Evolutionary conservation across 2,888 invertebrate species (phyloP), one percentile per base, ranked within the genome.

Genomic region (Oithona nana): DNA sequence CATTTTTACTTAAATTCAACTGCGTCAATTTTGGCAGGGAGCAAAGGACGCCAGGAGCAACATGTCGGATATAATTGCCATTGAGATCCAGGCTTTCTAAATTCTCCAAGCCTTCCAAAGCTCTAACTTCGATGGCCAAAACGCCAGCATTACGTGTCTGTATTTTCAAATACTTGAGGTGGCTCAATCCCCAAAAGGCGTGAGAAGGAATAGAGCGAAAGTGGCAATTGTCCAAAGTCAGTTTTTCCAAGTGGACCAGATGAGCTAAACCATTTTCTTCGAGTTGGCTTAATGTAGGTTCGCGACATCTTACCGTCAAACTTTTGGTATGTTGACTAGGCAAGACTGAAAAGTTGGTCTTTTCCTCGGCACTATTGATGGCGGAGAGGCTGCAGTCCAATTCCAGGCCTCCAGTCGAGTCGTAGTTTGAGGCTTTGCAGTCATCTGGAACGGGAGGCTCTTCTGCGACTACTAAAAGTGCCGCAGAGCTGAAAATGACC

Each of bases 41-140:
- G 71, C 89, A 89, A 74, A 89, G 88, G 66, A 87, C 78, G 70
- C 83, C 83, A 69, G 86, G 85, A 65, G 86, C 83, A 67, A 90
- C 74, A 71, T 84, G 83, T 28, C 81, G 80, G 65, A 90, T 80
- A 49, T 78, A 76, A 72, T 90, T 90, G 68, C 78, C 79, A 51
- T 86, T 84, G 22, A 89, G 74, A 71, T 89, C 87, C 60, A 90
- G 73, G 69, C 83, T 80, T 73, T 88, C 88, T 60, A 89, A 73
- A 63, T 81, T 81, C 65, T 80, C 78, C 28, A 87, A 74, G 31
- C 84, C 85, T 65, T 81, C 80, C 71, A 88, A 87, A 3, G 88
- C 83, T 71, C 84, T 81, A 66, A 83, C 80, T 67, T 83, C 81
- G 48, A 88, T 73, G 2, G 77, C 76, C 20, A 31, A 24, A 28